A percentile compares a stretch with the other conserved stretches of the same genome.
Evolutionary conservation across 2,888 invertebrate genomes (phyloP).

Genomic region (Clitarchus hookeri): DNA sequence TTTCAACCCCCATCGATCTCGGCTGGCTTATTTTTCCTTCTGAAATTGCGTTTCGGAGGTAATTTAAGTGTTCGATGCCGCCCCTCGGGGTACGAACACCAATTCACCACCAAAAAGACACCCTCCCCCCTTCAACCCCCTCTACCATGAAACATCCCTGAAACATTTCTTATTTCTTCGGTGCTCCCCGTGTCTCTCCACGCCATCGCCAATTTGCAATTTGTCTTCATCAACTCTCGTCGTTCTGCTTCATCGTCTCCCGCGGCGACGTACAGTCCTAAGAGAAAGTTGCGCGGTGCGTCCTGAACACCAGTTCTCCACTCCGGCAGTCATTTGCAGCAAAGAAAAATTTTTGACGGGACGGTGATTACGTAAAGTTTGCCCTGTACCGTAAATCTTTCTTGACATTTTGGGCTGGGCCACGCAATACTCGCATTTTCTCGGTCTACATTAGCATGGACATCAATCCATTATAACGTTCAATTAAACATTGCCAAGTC

Average conservation of each 20-base stretch:
- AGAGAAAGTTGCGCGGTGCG: not conserved
- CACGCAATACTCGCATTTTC: too few species aligned
- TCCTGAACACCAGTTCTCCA: too few species aligned
- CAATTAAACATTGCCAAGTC: too few species aligned
- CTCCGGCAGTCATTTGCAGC: too few species aligned
- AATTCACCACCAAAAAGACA: not conserved
- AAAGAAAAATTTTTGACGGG: too few species aligned
- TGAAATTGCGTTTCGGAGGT: not conserved
- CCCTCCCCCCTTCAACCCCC: not conserved
- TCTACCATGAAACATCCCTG: not conserved
- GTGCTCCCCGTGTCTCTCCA: not conserved
- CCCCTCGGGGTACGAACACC: not conserved
- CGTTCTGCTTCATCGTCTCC: not conserved
- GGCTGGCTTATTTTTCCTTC: not conserved
- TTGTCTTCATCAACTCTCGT: constrained; percentile 2
- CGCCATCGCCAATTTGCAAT: constrained; percentile 1
- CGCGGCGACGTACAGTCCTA: not conserved
- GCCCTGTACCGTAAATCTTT: too few species aligned
- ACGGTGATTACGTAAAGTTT: too few species aligned
- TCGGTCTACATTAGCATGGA: too few species aligned
- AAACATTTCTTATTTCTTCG: not conserved
- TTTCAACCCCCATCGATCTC: not conserved
- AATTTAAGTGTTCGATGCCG: not conserved
- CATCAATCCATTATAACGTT: too few species aligned
- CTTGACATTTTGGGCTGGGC: too few species aligned